These are phyloP conservation scores for Rhinoraja longicauda DNA, from an alignment of 2,797 vertebrate species.

Conservation along the genomic window DNA sequence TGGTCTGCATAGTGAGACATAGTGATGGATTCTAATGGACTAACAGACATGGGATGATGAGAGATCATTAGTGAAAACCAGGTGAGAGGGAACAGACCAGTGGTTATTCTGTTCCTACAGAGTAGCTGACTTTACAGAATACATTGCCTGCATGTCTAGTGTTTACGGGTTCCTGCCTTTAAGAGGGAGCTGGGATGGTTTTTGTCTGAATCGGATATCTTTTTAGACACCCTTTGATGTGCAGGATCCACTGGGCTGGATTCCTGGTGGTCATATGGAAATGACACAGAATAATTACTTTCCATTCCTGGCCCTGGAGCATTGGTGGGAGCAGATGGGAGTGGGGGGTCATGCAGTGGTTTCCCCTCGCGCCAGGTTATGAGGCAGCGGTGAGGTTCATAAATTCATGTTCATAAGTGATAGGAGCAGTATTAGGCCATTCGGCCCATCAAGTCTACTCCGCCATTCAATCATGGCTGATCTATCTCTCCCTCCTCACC, in stretches of 20 bases:
- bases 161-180: too few species aligned
- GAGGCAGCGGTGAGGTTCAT: background rate
- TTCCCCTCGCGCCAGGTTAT: background rate
- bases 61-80: background rate
- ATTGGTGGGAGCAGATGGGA: background rate
- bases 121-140: too few species aligned
- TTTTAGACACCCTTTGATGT: background rate
- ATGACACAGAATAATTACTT: background rate
- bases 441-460: too few species aligned
- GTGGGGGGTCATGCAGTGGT: too few species aligned
- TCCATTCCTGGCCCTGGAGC: background rate
- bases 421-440: too few species aligned
- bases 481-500: too few species aligned
- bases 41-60: background rate
- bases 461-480: too few species aligned
- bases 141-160: too few species aligned
- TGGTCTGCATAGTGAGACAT: background rate
- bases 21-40: background rate
- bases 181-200: too few species aligned
- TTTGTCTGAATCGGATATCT: too few species aligned
- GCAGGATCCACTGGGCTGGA: background rate
- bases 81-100: background rate
- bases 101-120: background rate
- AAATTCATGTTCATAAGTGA: too few species aligned
- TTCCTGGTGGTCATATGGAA: background rate